A percentile compares a stretch with the other conserved stretches of the same genome.
phyloP scores from a whole-genome alignment of 2,113 vertebrate genomes.

The Nothocercus julius region DNA sequence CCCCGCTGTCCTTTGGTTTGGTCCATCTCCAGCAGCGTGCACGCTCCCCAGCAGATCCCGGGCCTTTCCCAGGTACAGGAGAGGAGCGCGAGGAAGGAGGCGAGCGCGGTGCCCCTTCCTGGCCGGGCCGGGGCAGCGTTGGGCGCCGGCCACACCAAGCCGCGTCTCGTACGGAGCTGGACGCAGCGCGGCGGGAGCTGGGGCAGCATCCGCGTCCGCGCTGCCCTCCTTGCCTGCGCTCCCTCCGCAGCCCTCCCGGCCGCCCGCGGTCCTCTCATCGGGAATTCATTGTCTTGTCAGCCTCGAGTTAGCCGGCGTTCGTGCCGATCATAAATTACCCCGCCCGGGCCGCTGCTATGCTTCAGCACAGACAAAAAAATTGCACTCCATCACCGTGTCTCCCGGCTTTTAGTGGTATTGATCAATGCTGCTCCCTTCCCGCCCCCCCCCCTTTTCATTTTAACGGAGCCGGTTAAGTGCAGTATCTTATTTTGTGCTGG shows the following conservation, averaged over 20 bases:
- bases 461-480: conserved; percentile 80
- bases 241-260: neutral
- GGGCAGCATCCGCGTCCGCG: neutral
- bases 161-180: rapidly evolving
- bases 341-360: conserved; percentile 71
- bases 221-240: conserved; percentile 18
- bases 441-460: conserved; percentile 77
- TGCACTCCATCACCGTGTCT: conserved; percentile 82
- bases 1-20: neutral
- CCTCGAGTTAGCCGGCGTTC: conserved; percentile 76
- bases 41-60: too few species aligned
- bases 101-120: neutral
- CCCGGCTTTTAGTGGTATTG: conserved; percentile 82
- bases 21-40: neutral
- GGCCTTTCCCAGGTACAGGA: neutral
- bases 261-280: conserved; percentile 65
- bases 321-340: conserved; percentile 80
- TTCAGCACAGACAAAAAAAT: conserved; percentile 84
- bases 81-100: neutral
- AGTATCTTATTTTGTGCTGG: conserved; percentile 81
- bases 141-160: too few species aligned
- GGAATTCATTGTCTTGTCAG: conserved; percentile 82
- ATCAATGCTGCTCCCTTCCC: conserved; percentile 77
- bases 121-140: too few species aligned
- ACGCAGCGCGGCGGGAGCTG: neutral